Evolutionary conservation across 2,888 invertebrate species (phyloP).

Genomic region (Ectobius pallidus): DNA sequence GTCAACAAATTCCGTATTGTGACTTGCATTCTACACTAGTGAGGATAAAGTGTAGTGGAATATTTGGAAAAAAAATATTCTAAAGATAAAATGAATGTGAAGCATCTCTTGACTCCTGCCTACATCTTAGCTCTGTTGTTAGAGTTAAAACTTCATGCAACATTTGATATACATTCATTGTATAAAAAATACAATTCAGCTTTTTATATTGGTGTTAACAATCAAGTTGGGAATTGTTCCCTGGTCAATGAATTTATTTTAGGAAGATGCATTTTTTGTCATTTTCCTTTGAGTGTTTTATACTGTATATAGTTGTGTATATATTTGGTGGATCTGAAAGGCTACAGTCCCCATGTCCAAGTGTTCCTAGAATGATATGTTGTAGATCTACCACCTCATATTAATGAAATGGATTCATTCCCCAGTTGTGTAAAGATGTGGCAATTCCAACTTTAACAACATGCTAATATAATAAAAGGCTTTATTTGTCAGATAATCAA

Average conservation of each 20-base stretch:
- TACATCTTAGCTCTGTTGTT: conserved; percentile 33
- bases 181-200: conserved; percentile 35
- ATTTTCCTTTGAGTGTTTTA: conserved; percentile 43
- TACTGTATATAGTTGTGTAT: conserved; percentile 44
- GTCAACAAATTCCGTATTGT: background rate
- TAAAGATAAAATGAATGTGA: conserved; percentile 23
- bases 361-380: conserved; percentile 22
- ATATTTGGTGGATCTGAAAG: conserved; percentile 19
- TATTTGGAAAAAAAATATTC: too few relatives aligned
- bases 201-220: conserved; percentile 40
- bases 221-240: conserved; percentile 10
- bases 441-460: conserved; percentile 15
- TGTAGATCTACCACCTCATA: background rate
- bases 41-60: conserved; percentile 8
- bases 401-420: background rate
- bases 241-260: conserved; percentile 20
- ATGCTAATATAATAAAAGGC: conserved; percentile 41
- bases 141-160: conserved; percentile 22
- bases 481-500: conserved; percentile 42
- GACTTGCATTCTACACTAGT: conserved; percentile 10
- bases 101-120: conserved; percentile 35
- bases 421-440: conserved; percentile 20
- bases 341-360: conserved; percentile 19
- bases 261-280: conserved; percentile 31
- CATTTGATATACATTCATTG: conserved; percentile 29